Conservation (phyloP, 1,140 invertebrate genomes). For the Papilio glaucus region DNA sequence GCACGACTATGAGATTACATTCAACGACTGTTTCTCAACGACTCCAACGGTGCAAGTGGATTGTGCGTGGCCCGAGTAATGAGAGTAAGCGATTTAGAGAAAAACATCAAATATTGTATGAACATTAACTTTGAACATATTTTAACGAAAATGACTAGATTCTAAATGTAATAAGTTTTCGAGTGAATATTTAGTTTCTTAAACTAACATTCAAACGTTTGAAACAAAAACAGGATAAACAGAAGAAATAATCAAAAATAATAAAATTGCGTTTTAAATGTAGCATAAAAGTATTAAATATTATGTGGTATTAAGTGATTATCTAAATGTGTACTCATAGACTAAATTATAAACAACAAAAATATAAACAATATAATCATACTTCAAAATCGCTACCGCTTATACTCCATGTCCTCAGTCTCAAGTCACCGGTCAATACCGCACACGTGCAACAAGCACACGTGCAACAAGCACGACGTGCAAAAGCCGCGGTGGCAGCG, state of each 20-base stretch:
- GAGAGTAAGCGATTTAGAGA: neutral
- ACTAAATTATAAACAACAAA: no score
- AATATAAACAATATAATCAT: no score
- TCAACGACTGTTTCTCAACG: constrained; percentile 19
- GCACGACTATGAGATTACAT: constrained; percentile 9
- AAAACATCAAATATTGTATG: neutral
- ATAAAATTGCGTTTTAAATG: no score
- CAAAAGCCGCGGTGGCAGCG: constrained; percentile 24
- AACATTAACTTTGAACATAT: neutral
- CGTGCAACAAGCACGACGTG: constrained; percentile 13
- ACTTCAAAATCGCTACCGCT: neutral
- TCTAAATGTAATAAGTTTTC: no score
- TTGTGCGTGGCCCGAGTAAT: neutral
- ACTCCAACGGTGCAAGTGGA: constrained; percentile 15
- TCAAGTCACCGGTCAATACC: neutral
- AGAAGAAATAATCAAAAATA: no score
- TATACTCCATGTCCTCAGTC: neutral
- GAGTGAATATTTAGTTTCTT: no score
- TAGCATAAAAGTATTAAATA: no score
- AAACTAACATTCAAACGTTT: no score
- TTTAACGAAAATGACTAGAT: neutral
- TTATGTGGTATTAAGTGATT: neutral
- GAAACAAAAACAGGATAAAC: no score
- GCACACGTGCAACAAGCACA: constrained; percentile 29
- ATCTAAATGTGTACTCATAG: neutral